Conservation (phyloP, 1,140 invertebrate species). For the Ladona fulva region DNA sequence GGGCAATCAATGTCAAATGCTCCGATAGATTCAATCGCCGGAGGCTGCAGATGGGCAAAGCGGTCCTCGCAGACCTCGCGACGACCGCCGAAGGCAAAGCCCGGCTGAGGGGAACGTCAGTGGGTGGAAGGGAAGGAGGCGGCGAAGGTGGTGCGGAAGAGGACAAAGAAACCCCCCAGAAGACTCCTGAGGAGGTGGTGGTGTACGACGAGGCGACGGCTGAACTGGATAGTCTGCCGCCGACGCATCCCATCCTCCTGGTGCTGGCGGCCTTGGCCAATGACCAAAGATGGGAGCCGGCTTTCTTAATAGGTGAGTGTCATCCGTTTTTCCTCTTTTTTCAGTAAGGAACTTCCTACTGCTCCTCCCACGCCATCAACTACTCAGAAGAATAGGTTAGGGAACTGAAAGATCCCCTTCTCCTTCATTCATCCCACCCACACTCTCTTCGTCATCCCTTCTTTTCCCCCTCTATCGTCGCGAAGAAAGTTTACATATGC, state of each 20-base stretch:
- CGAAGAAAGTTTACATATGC: neutral
- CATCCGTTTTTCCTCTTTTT: conserved; percentile 17
- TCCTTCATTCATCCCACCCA: neutral
- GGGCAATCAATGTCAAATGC: conserved; percentile 67
- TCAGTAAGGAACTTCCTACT: neutral
- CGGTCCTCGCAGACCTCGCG: conserved; percentile 55
- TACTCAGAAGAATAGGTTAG: neutral
- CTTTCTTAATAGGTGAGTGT: conserved; percentile 59
- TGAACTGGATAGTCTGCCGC: conserved; percentile 48
- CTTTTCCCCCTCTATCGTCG: neutral
- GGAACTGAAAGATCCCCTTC: neutral
- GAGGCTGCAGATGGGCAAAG: conserved; percentile 57
- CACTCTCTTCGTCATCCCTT: neutral
- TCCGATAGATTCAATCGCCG: conserved; percentile 61
- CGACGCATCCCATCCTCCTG: conserved; percentile 52
- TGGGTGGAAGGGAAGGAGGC: neutral
- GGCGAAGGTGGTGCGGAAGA: conserved; percentile 13
- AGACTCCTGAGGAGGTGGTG: conserved; percentile 46
- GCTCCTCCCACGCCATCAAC: neutral
- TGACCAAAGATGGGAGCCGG: conserved; percentile 54
- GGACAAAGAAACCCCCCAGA: conserved; percentile 33
- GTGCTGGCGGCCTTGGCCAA: conserved; percentile 58
- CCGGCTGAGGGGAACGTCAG: conserved; percentile 39
- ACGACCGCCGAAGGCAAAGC: conserved; percentile 54
- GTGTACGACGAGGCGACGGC: conserved; percentile 59